Percentiles rank a stretch among this genome's conserved stretches.
Evolutionary conservation across 2,888 invertebrate genomes (phyloP).

Genomic region (Pristionchus arcanus): DNA sequence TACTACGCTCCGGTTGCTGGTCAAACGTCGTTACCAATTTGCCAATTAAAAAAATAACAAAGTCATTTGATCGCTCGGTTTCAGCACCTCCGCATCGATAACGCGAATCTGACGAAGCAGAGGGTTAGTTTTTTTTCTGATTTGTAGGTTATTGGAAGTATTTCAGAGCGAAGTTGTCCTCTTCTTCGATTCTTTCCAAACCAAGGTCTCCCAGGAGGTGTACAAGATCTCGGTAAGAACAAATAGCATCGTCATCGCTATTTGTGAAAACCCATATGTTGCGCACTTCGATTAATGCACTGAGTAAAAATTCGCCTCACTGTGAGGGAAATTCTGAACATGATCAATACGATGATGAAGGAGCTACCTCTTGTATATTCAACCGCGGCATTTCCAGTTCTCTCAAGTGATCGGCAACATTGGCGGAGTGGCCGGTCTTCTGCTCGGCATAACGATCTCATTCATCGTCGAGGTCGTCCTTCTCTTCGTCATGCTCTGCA

Average conservation of each 20-base stretch:
- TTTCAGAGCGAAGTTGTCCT: conserved; percentile 27
- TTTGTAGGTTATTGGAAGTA: not conserved
- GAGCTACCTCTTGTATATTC: too few relatives aligned
- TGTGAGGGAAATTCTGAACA: too few relatives aligned
- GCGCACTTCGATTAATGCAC: too few relatives aligned
- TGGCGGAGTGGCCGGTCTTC: conserved; percentile 7
- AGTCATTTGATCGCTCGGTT: too few relatives aligned
- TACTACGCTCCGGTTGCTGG: too few relatives aligned
- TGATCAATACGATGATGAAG: too few relatives aligned
- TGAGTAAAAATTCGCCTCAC: too few relatives aligned
- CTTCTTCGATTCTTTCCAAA: conserved; percentile 34
- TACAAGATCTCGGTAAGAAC: not conserved
- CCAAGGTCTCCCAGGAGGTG: not conserved
- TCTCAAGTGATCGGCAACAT: conserved; percentile 1
- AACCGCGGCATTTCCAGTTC: not conserved
- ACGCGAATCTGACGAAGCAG: not conserved
- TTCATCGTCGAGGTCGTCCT: conserved; percentile 9
- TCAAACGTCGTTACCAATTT: not conserved
- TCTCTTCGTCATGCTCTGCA: not conserved
- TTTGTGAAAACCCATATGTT: too few relatives aligned
- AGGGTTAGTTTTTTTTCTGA: not conserved
- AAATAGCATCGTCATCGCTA: too few relatives aligned
- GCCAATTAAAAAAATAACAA: too few relatives aligned
- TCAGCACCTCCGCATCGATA: conserved; percentile 24
- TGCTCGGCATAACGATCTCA: not conserved